Evolutionary conservation across 1,140 invertebrate species (phyloP), one percentile per base, ranked within the genome.

Genomic region (Drosophila melanica): DNA sequence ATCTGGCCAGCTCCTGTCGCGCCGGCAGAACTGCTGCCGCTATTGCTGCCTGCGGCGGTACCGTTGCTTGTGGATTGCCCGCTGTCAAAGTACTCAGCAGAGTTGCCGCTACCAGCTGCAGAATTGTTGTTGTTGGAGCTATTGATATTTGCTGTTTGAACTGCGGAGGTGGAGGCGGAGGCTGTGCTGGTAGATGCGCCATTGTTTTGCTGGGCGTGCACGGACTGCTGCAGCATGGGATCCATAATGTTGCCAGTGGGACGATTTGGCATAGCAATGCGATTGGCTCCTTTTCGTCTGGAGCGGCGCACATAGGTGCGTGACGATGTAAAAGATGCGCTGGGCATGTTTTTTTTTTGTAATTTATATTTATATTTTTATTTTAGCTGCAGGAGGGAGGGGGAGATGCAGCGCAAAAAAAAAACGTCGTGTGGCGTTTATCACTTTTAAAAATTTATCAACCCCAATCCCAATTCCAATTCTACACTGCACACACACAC

Each of bases 321-420:
- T 92, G 96, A 96, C 92, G 96, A 96, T 90, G 96, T 96, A 93
- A 97, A 97, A 91, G 96, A 97, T 92, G 96, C 96, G 94, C 96
- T 97, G 94, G 96, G 96, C 96, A 97, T 97, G 94, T 96, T 63
- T 48, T 64, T 48, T 45, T 48, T 64, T 69, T 27, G 33, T 35
- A 10, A 9, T 35, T 35, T 35, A 35, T 35, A 35, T 35, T 27
- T 30, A 16, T 37, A 54, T 45, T 45, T 30, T 18, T 18, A 45
- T 59, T 9, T 39, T 58, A 37, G 30, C 42, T 41, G 10, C 23
- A 20, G 35, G 53, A 35, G 18, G 45, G 53, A 71, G 47, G 80
- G 41, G 55, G 41, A 67, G 62, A 10, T 41, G 79, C 50, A 50
- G 57, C 35, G 60, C 47, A 39, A 16, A 63, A 54, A 39, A 16